A percentile compares a stretch with the other conserved stretches of the same genome.
Evolutionary conservation across 1,140 invertebrate genomes (phyloP).

Genomic region (Drosophila leontia): DNA sequence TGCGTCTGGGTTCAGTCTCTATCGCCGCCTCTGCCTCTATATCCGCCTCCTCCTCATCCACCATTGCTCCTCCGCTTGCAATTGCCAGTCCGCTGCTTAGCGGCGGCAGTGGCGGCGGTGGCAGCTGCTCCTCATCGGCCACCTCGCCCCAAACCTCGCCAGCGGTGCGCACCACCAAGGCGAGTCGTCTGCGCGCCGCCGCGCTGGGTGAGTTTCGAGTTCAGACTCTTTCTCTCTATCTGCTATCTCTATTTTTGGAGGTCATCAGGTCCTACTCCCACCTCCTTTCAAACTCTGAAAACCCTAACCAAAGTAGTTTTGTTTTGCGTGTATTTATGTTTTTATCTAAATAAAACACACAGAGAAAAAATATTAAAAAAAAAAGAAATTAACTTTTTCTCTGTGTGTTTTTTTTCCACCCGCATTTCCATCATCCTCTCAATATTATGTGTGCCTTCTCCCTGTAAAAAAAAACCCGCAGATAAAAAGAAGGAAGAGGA

Average conservation of each 20-base stretch:
- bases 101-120: constrained; percentile 28
- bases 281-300: neutral
- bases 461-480: constrained; percentile 13
- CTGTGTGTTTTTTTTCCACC: constrained; percentile 22
- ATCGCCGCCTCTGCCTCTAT: neutral
- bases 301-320: constrained; percentile 25
- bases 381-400: neutral
- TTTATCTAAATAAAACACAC: neutral
- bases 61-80: constrained; percentile 37
- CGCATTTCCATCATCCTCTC: constrained; percentile 27
- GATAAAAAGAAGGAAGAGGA: constrained; percentile 82
- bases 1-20: constrained; percentile 44
- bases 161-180: constrained; percentile 88
- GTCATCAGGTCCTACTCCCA: neutral
- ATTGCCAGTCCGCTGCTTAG: constrained; percentile 58
- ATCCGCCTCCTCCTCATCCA: constrained; percentile 5
- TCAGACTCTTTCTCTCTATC: neutral
- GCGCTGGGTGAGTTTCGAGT: constrained; percentile 85
- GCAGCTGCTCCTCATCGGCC: constrained; percentile 63
- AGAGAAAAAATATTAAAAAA: neutral
- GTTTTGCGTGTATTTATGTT: constrained; percentile 22
- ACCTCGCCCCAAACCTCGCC: constrained; percentile 68
- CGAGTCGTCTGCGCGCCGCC: constrained; percentile 89
- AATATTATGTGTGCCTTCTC: constrained; percentile 10
- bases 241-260: constrained; percentile 1